Evolutionary conservation across 2,888 invertebrate species (phyloP).

Genomic region (Apodemia duryi): DNA sequence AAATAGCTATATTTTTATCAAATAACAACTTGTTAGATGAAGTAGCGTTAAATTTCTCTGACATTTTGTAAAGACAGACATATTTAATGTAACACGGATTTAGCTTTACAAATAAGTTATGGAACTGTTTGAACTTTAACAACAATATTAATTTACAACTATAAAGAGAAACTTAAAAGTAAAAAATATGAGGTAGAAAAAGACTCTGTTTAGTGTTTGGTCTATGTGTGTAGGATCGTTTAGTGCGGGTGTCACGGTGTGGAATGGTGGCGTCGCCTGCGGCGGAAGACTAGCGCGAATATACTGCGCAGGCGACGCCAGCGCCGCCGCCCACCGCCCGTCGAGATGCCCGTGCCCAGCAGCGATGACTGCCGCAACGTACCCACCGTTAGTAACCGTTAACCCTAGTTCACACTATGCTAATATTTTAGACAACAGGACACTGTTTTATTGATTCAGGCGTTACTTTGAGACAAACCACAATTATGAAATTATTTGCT

Average conservation of each 20-base stretch:
- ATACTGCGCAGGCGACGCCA: conserved; percentile 92
- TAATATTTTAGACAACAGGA: too few relatives aligned
- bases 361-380: conserved; percentile 59
- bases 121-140: neutral
- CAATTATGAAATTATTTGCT: too few relatives aligned
- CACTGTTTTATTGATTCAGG: too few relatives aligned
- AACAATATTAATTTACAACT: neutral
- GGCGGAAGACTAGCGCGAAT: conserved; percentile 88
- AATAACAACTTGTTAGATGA: too few relatives aligned
- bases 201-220: conserved; percentile 14
- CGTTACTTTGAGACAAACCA: too few relatives aligned
- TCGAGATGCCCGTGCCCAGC: conserved; percentile 64
- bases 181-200: conserved; percentile 14
- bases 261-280: conserved; percentile 71
- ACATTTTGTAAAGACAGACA: neutral
- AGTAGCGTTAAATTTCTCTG: too few relatives aligned
- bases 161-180: conserved; percentile 4
- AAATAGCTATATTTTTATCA: too few relatives aligned
- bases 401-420: too few relatives aligned
- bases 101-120: neutral
- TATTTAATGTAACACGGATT: neutral
- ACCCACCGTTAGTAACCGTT: neutral
- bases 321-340: conserved; percentile 83
- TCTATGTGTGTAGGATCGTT: neutral
- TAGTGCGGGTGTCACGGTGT: conserved; percentile 40